Evolutionary conservation across 2,888 invertebrate species (phyloP), one percentile per base, ranked within the genome.

Genomic region (Julus scandinavius): DNA sequence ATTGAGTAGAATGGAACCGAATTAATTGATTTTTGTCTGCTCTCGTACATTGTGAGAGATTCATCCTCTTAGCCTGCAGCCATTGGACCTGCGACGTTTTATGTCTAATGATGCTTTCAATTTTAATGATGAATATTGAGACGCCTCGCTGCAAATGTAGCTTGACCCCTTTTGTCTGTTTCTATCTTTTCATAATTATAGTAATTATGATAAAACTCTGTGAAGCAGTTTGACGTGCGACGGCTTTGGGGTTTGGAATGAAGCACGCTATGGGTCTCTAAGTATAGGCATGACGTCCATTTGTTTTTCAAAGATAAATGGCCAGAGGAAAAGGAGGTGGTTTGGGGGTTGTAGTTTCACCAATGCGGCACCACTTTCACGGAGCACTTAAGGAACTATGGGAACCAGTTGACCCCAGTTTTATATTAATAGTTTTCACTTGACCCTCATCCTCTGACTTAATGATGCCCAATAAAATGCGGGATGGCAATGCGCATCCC

Each of bases 321-420:
- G 29, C 72, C 29, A 5, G 72, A 72, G 29, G 72, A 29, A 11
- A 11, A 29, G 72, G 29, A 72, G 72, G 29, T 29, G 29, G 0
- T 29, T 29, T 29, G 29, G 29, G 29, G 29, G 29, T 29, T 29
- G 29, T 0, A 29, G 29, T 29, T 29, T 29, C 0, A n/a, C 72
- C 72, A 9, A 72, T 20, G 11, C 20, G 20, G 72, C 72, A 72
- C 29, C n/a, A 29, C 72, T 20, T 72, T 29, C 72, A 72, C 72
- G 29, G 29, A 72, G n/a, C 72, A 7, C 72, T 72, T 72, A 72
- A 29, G 72, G 11, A 72, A 72, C 72, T 29, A 72, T 72, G 72
- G 72, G 72, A 72, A 72, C 72, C 72, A 72, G n/a, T 72, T 72
- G 72, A 72, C 72, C 72, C 72, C 72, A 5, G 72, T 72, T 72